phyloP scores from a whole-genome alignment of 2,797 vertebrate species.

The Phoeniculus purpureus region DNA sequence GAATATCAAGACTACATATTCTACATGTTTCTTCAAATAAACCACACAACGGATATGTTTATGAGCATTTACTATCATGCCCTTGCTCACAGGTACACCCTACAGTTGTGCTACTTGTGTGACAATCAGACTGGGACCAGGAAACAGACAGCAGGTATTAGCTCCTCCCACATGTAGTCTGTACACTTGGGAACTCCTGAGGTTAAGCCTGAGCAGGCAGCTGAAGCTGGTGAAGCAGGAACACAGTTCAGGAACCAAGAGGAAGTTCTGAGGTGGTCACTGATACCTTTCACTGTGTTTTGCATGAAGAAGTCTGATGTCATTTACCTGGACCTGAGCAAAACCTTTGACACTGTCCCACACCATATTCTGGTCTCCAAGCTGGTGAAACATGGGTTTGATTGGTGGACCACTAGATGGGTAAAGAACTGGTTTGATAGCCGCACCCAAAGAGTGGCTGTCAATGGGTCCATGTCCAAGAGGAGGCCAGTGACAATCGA shows the following conservation, averaged over 20 bases:
- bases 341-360: no score
- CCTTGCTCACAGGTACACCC: not conserved
- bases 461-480: no score
- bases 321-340: no score
- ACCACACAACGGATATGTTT: not conserved
- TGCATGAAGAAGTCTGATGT: not conserved
- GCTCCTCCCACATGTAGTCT: fast-evolving
- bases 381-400: no score
- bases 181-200: not conserved
- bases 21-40: not conserved
- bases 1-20: not conserved
- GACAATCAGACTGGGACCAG: not conserved
- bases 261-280: not conserved
- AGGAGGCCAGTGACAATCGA: no score
- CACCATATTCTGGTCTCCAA: no score
- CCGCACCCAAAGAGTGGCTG: no score
- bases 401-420: no score
- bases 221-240: not conserved
- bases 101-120: not conserved
- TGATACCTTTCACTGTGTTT: not conserved
- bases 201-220: not conserved
- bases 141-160: not conserved
- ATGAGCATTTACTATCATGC: not conserved
- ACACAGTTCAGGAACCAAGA: not conserved
- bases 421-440: no score